Evolutionary conservation across 2,888 invertebrate genomes (phyloP).

Genomic region (Notodonta dromedarius): DNA sequence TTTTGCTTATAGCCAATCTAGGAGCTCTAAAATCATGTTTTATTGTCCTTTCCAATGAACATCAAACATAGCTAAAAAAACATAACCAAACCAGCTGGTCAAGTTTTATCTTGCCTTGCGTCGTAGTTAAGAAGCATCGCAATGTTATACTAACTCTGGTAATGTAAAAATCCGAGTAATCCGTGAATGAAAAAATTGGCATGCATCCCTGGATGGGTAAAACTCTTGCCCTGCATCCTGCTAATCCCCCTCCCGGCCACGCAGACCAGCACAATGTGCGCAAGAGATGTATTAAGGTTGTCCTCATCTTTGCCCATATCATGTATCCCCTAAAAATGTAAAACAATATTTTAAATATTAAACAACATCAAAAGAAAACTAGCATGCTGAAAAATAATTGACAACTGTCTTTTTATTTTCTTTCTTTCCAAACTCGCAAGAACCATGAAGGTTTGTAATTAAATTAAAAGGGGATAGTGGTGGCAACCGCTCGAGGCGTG

Average conservation of each 20-base stretch:
- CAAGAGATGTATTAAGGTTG: constrained; percentile 59
- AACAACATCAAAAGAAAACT: constrained; percentile 21
- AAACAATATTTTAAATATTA: constrained; percentile 2
- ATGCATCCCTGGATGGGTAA: constrained; percentile 70
- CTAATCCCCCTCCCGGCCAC: constrained; percentile 61
- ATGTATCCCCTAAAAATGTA: background rate
- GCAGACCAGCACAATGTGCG: constrained; percentile 64
- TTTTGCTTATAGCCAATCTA: background rate
- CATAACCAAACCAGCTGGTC: too few species aligned
- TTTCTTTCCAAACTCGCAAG: too few species aligned
- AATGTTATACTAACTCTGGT: constrained; percentile 53
- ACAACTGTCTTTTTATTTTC: background rate
- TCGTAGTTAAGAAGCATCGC: background rate
- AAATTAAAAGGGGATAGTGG: too few species aligned
- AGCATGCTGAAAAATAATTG: constrained; percentile 1
- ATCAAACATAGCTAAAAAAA: too few species aligned
- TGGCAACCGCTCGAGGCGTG: too few species aligned
- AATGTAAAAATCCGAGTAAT: constrained; percentile 64
- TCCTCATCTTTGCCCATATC: constrained; percentile 62
- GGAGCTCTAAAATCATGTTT: too few species aligned
- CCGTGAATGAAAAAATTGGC: constrained; percentile 72
- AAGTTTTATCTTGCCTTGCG: too few species aligned
- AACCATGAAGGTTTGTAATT: too few species aligned
- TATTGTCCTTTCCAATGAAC: too few species aligned
- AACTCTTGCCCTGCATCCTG: constrained; percentile 45